A percentile compares a stretch with the other conserved stretches of the same genome.
Conservation (phyloP, 1,140 invertebrate genomes). For the Thereuonema tuberculata region DNA sequence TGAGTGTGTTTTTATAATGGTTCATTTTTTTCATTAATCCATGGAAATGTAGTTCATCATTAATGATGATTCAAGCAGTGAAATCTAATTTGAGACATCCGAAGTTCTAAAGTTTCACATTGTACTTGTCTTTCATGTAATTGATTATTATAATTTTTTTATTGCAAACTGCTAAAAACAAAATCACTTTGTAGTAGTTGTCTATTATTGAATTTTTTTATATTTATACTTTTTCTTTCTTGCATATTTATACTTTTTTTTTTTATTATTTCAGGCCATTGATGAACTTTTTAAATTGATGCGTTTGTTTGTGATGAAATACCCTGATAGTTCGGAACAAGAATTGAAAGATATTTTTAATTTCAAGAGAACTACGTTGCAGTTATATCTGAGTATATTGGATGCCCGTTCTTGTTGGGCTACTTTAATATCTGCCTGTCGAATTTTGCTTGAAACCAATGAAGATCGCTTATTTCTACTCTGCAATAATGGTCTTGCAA, state of each 20-base stretch:
- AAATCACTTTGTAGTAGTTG: neutral
- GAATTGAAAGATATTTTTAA: constrained; percentile 63
- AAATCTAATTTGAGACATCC: no score
- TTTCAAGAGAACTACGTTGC: constrained; percentile 65
- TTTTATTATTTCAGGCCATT: constrained; percentile 47
- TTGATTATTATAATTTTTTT: no score
- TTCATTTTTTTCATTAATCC: no score
- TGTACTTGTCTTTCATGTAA: no score
- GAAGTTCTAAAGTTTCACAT: no score
- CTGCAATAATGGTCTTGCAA: constrained; percentile 70
- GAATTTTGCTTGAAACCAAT: constrained; percentile 70
- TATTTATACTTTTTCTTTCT: neutral
- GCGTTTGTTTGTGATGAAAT: constrained; percentile 60
- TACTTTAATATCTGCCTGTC: constrained; percentile 70
- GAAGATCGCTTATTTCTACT: constrained; percentile 78
- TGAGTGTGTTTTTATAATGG: no score
- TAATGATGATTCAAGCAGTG: no score
- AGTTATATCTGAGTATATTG: constrained; percentile 60
- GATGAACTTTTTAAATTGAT: constrained; percentile 82
- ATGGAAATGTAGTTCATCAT: no score
- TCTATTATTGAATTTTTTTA: neutral
- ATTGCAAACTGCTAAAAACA: no score
- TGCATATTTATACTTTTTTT: neutral
- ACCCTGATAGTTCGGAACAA: constrained; percentile 58
- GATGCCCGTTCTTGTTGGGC: constrained; percentile 75